Conservation (phyloP, 2,888 invertebrate genomes). For the Mamestra brassicae region DNA sequence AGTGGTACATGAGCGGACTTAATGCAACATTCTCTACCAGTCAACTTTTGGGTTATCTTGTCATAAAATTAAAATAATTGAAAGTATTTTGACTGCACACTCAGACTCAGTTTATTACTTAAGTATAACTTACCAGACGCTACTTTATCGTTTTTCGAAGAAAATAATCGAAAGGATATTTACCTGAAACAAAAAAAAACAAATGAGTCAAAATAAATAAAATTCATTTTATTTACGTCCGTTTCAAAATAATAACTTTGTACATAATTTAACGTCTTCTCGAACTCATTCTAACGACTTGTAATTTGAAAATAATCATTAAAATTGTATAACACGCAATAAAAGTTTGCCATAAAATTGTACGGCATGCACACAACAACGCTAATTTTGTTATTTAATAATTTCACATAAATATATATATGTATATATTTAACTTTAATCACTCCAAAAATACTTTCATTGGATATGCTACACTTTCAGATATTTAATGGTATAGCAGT, state of each 20-base stretch:
- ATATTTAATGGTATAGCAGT: not conserved
- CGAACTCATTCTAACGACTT: too few species aligned
- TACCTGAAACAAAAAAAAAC: conserved; percentile 59
- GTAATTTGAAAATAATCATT: not conserved
- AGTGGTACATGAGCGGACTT: too few species aligned
- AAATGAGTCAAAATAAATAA: not conserved
- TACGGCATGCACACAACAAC: not conserved
- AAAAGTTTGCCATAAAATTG: not conserved
- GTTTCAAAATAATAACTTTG: not conserved
- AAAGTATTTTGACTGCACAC: not conserved
- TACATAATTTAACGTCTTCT: too few species aligned
- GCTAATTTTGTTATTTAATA: not conserved
- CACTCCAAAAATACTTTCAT: not conserved
- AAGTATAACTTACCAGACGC: not conserved
- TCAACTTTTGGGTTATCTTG: too few species aligned
- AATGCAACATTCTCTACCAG: too few species aligned
- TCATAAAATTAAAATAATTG: too few species aligned
- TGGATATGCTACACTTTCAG: too few species aligned
- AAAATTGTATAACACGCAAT: not conserved
- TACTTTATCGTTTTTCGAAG: not conserved
- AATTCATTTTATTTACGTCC: not conserved
- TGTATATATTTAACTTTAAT: not conserved
- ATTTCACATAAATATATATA: not conserved
- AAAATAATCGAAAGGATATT: conserved; percentile 17
- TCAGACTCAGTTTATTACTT: not conserved